A percentile compares a stretch with the other conserved stretches of the same genome.
Conservation (phyloP, 2,113 vertebrate species). For the Odocoileus hemionus region DNA sequence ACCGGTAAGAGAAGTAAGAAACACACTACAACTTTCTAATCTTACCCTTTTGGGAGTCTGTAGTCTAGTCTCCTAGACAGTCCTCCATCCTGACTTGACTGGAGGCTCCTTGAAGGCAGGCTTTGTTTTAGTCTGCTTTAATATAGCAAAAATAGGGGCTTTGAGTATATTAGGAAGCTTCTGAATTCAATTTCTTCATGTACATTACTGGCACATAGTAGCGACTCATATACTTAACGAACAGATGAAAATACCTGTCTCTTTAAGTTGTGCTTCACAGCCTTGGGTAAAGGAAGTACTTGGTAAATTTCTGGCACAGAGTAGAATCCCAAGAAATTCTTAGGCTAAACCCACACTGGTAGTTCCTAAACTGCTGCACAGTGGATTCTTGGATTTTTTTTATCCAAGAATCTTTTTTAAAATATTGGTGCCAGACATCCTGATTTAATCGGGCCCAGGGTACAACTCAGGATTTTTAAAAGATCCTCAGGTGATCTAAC, state of each 20-base stretch:
- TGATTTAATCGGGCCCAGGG: background rate
- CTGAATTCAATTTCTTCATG: background rate
- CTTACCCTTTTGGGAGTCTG: background rate
- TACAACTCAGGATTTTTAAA: background rate
- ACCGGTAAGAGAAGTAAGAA: conserved; percentile 73
- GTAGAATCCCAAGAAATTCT: background rate
- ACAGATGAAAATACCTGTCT: background rate
- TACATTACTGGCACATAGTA: background rate
- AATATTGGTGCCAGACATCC: background rate
- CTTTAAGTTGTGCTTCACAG: background rate
- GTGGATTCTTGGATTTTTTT: background rate
- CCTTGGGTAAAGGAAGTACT: background rate
- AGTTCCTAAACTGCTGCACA: background rate
- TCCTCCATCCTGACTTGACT: background rate
- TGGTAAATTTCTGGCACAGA: background rate
- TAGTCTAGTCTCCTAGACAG: background rate
- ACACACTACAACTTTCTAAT: background rate
- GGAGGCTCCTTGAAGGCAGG: background rate
- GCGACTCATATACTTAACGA: background rate
- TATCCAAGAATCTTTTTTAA: background rate
- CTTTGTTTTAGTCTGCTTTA: background rate
- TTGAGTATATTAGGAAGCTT: background rate
- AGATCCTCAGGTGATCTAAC: background rate
- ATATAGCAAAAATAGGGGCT: background rate
- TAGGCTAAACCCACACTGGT: background rate